Percentiles rank a stretch among this genome's conserved stretches.
phyloP scores from a whole-genome alignment of 2,888 invertebrate species.

The Resseliella maxima region DNA sequence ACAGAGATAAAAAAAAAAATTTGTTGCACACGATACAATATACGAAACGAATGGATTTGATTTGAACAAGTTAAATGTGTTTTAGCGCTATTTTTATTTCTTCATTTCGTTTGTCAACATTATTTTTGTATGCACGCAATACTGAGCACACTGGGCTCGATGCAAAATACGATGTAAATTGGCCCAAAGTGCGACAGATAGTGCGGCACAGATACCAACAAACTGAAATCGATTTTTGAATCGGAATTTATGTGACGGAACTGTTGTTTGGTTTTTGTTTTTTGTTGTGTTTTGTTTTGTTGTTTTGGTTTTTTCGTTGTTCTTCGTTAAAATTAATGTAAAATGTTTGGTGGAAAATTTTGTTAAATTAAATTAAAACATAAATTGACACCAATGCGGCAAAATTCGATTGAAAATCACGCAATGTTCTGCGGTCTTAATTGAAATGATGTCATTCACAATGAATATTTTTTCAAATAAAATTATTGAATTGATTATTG shows the following conservation, averaged over 20 bases:
- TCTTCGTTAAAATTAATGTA: background rate
- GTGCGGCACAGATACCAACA: background rate
- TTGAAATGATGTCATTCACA: background rate
- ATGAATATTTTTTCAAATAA: background rate
- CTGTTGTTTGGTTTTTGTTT: too few relatives aligned
- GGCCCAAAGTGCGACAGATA: background rate
- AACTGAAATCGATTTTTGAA: slow-evolving; percentile 19
- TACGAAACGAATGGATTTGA: background rate
- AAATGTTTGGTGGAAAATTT: background rate
- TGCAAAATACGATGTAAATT: background rate
- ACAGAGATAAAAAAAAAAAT: too few relatives aligned
- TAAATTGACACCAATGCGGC: background rate
- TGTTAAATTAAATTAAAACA: background rate
- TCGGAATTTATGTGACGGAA: background rate
- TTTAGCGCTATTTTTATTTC: slow-evolving; percentile 20
- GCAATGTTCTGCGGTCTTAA: background rate
- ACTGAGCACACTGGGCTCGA: background rate
- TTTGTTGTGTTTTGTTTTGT: background rate
- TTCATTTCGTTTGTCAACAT: slow-evolving; percentile 28
- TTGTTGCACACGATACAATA: too few relatives aligned
- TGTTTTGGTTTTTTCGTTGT: background rate
- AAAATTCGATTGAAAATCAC: background rate
- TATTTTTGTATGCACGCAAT: slow-evolving; percentile 4
- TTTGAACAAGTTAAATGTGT: background rate
- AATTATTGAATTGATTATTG: background rate